Base-by-base conservation (phyloP, 35 echinoderm and acorn worm genomes). In the Lytechinus pictus region DNA sequence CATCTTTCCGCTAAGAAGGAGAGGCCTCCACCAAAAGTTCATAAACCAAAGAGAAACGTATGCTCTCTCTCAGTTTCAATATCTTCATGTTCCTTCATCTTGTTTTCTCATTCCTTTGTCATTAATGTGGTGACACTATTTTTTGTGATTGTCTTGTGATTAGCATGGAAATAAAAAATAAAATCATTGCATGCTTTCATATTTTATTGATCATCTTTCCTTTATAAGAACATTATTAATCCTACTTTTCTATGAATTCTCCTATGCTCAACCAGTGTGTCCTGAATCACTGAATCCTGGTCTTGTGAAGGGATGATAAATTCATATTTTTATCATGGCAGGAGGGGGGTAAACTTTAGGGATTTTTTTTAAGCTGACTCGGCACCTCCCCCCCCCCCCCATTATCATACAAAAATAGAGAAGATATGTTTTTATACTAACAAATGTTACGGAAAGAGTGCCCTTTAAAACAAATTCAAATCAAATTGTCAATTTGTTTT, bases 21-120 rank as follows among this genome's bases (percentile, higher is more conserved):
- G 92, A 57, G 92, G 55, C 92, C 92, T 53, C 92, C 92, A 28
- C 92, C 92, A 93, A 93, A 93, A 93, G 92, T 93, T 11, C 54
- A 33, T 57, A 93, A 93, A 93, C 55, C 92, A 53, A 54, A 54
- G 92, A 93, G 27, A 93, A 93, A 93, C 53, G 92, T 93, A 93
- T 57, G 92, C 92, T 57, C 53, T 54, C 88, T 58, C 56, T 58
- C 56, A 11, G 13, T 58, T 13, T 79, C 16, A 79, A 79, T 90
- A 44, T 90, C 88, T 90, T 52, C 88, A 90, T 90, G 88, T 90
- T 52, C 33, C 33, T 44, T 44, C 52, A 12, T 29, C 88, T 14
- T 90, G 28, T 52, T 27, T 54, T 21, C 27, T 54, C 16, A 13
- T 33, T 90, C 88, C 28, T 28, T 54, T 79, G 66, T n/a, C 66